Percentiles rank a stretch among this genome's conserved stretches.
Conservation (phyloP, 2,888 invertebrate genomes). For the Priocnemis perturbator region DNA sequence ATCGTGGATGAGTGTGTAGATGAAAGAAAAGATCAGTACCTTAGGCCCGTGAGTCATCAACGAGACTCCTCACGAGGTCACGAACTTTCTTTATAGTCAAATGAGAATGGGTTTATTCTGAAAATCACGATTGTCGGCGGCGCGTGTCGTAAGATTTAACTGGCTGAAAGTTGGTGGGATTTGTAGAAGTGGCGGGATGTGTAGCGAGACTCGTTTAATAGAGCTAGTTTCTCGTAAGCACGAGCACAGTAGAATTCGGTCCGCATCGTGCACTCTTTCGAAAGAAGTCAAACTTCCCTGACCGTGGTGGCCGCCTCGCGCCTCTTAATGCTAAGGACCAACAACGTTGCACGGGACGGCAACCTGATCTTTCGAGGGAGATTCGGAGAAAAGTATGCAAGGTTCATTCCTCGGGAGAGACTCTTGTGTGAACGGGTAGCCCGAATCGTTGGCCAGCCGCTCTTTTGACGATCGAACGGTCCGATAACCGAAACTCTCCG, state of each 20-base stretch:
- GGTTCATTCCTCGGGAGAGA: slow-evolving; percentile 1
- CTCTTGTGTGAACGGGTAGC: too few species aligned
- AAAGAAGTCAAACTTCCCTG: slow-evolving; percentile 26
- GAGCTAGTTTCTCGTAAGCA: slow-evolving; percentile 49
- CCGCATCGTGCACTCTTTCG: slow-evolving; percentile 34
- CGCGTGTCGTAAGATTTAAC: slow-evolving; percentile 29
- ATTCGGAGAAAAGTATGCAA: neutral
- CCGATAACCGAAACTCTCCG: slow-evolving; percentile 5
- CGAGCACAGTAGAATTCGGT: slow-evolving; percentile 21
- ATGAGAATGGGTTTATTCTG: slow-evolving; percentile 23
- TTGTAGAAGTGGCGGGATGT: slow-evolving; percentile 30
- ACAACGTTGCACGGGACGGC: neutral
- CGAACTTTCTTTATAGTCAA: slow-evolving; percentile 34
- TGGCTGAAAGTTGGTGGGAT: slow-evolving; percentile 34
- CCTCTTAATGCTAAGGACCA: neutral
- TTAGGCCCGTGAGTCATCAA: neutral
- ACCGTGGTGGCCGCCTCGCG: neutral
- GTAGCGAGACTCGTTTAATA: slow-evolving; percentile 60
- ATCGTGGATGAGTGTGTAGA: slow-evolving; percentile 30
- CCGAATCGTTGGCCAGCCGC: neutral
- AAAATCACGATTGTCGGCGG: slow-evolving; percentile 11
- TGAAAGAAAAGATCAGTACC: slow-evolving; percentile 30
- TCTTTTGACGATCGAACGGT: neutral
- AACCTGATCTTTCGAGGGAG: too few species aligned
- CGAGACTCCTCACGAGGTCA: slow-evolving; percentile 9